phyloP scores from a whole-genome alignment of 1,140 invertebrate genomes.

The Adoxophyes honmai region DNA sequence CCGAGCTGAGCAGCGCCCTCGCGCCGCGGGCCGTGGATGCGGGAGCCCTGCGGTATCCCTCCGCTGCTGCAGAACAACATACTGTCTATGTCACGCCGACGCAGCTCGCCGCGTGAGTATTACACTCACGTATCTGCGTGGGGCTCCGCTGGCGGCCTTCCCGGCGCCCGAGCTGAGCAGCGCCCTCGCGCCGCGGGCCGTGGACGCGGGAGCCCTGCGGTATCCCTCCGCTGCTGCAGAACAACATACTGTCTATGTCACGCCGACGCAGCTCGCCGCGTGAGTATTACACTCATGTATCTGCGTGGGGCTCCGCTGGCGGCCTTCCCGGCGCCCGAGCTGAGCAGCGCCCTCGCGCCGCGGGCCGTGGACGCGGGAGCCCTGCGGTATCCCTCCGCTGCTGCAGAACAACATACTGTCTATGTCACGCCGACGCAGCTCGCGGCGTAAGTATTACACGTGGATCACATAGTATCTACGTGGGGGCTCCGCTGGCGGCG shows the following conservation, averaged over 20 bases:
- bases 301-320: conserved; percentile 60
- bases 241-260: conserved; percentile 52
- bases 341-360: conserved; percentile 43
- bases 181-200: conserved; percentile 33
- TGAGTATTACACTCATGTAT: conserved; percentile 26
- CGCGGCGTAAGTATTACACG: conserved; percentile 37
- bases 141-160: conserved; percentile 62
- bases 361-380: conserved; percentile 49
- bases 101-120: conserved; percentile 50
- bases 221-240: conserved; percentile 34
- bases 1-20: conserved; percentile 53
- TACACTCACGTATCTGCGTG: conserved; percentile 34
- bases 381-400: conserved; percentile 40
- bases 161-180: conserved; percentile 58
- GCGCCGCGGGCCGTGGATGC: conserved; percentile 40
- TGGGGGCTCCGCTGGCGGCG: conserved; percentile 59
- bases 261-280: conserved; percentile 54
- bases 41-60: conserved; percentile 50
- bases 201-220: conserved; percentile 51
- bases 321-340: conserved; percentile 60
- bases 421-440: conserved; percentile 63
- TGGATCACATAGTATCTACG: conserved; percentile 35
- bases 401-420: conserved; percentile 32
- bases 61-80: conserved; percentile 17
- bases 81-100: conserved; percentile 61